Evolutionary conservation across 2,888 invertebrate genomes (phyloP).

Genomic region (Andrena camellia): DNA sequence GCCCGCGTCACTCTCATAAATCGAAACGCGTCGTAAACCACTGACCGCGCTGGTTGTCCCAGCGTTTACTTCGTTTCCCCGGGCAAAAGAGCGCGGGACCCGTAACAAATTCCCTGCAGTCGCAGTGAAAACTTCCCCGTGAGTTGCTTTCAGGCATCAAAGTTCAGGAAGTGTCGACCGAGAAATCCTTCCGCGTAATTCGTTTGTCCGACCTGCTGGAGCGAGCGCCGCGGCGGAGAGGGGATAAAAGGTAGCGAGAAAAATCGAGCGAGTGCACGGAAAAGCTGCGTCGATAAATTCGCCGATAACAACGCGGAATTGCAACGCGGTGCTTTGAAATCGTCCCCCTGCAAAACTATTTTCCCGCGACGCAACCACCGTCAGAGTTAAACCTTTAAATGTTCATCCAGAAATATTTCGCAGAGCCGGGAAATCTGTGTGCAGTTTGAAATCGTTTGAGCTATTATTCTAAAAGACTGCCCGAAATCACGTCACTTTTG

Average conservation of each 20-base stretch:
- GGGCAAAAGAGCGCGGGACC: conserved; percentile 11
- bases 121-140: conserved; percentile 39
- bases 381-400: neutral
- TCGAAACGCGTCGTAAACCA: conserved; percentile 44
- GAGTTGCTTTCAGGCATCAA: conserved; percentile 45
- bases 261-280: neutral
- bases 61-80: conserved; percentile 29
- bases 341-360: conserved; percentile 3
- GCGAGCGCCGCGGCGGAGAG: neutral
- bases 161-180: conserved; percentile 47
- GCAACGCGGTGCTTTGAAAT: conserved; percentile 1
- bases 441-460: neutral
- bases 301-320: neutral
- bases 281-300: conserved; percentile 3
- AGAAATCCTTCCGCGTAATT: conserved; percentile 46
- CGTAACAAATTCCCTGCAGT: conserved; percentile 53
- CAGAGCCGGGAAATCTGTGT: conserved; percentile 1
- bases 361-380: neutral
- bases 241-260: neutral
- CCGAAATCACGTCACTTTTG: neutral
- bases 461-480: neutral
- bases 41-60: conserved; percentile 34
- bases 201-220: conserved; percentile 36
- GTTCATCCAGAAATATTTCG: neutral
- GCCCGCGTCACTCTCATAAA: conserved; percentile 26